Percentiles rank a stretch among this genome's conserved stretches.
Conservation (phyloP, 2,888 invertebrate species). For the Drosophila subsilvestris region DNA sequence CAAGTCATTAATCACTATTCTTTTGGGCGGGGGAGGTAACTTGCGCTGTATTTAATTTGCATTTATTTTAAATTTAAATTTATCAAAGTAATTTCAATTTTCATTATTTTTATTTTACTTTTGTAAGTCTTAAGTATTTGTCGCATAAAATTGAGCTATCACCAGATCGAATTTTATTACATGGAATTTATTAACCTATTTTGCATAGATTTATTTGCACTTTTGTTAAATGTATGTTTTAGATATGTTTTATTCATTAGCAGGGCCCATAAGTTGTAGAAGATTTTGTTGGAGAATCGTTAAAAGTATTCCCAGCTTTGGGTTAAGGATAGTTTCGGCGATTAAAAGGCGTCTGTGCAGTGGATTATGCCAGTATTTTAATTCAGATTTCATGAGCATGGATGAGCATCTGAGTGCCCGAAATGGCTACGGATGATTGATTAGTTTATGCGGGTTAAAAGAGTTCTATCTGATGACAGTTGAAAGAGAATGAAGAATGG, state of each 20-base stretch:
- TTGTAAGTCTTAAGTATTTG: slow-evolving; percentile 14
- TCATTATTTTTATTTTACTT: slow-evolving; percentile 8
- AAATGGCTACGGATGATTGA: background rate
- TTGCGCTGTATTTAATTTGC: slow-evolving; percentile 54
- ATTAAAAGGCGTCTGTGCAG: background rate
- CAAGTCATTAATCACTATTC: slow-evolving; percentile 63
- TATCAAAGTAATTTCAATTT: slow-evolving; percentile 32
- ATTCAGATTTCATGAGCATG: background rate
- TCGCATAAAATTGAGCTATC: slow-evolving; percentile 18
- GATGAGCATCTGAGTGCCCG: too few relatives aligned
- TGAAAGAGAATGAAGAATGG: background rate
- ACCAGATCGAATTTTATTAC: slow-evolving; percentile 19
- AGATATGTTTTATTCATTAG: slow-evolving; percentile 15
- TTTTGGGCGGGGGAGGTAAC: slow-evolving; percentile 8
- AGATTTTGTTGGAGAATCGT: slow-evolving; percentile 6
- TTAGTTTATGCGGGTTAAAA: background rate
- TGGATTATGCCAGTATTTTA: background rate
- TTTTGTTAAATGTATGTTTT: slow-evolving; percentile 9
- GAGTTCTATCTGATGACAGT: background rate
- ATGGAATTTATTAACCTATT: background rate
- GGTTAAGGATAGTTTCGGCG: slow-evolving; percentile 26
- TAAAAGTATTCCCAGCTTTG: slow-evolving; percentile 9
- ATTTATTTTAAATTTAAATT: slow-evolving; percentile 39
- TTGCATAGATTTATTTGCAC: slow-evolving; percentile 23
- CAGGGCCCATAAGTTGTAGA: slow-evolving; percentile 1